A percentile compares a stretch with the other conserved stretches of the same genome.
Conservation (phyloP, 2,113 vertebrate species). For the Labrus mixtus region DNA sequence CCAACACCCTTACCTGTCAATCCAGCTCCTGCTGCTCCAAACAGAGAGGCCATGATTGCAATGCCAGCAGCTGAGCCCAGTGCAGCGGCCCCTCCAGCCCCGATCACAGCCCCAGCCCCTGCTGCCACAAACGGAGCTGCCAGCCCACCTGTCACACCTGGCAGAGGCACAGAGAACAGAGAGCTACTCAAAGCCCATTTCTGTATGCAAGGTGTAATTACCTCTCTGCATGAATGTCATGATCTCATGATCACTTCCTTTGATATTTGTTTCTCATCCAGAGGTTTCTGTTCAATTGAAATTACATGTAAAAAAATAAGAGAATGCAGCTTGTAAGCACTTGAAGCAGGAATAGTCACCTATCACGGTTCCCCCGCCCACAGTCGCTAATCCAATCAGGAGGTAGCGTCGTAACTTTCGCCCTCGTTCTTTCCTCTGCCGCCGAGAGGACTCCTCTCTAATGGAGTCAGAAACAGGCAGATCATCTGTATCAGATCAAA, state of each 20-base stretch:
- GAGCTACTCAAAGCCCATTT: neutral
- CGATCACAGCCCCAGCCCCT: slow-evolving; percentile 89
- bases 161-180: slow-evolving; percentile 12
- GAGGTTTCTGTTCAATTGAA: too few species aligned
- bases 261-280: too few species aligned
- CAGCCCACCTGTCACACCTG: slow-evolving; percentile 96
- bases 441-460: slow-evolving; percentile 87
- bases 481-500: neutral
- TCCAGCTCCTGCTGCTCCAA: slow-evolving; percentile 95
- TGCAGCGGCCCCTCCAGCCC: slow-evolving; percentile 92
- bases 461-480: slow-evolving; percentile 26
- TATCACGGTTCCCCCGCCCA: slow-evolving; percentile 94
- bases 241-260: too few species aligned
- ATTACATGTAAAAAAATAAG: too few species aligned
- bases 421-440: slow-evolving; percentile 88
- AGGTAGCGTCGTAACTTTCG: slow-evolving; percentile 91
- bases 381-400: slow-evolving; percentile 93
- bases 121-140: slow-evolving; percentile 94
- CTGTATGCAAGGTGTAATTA: neutral
- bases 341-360: slow-evolving; percentile 81
- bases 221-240: neutral
- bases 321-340: neutral
- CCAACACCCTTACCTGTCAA: slow-evolving; percentile 86
- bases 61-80: slow-evolving; percentile 93
- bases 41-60: slow-evolving; percentile 94